Percentiles rank a stretch among this genome's conserved stretches.
These are phyloP conservation scores for Cyaniris semiargus DNA, from an alignment of 2,888 invertebrate genomes.

Conservation along the genomic window DNA sequence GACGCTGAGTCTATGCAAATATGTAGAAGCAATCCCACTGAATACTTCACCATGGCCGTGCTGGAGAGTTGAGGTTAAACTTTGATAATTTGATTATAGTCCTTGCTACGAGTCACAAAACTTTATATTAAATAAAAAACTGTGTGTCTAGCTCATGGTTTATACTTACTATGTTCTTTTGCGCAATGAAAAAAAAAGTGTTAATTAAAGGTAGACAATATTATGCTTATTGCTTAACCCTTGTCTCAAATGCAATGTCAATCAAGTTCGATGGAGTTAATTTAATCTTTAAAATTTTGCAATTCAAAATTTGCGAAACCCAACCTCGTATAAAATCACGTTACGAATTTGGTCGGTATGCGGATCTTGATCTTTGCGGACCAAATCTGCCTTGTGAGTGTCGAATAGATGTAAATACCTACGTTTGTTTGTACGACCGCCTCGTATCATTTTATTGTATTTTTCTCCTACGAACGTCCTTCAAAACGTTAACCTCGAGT, in stretches of 20 bases:
- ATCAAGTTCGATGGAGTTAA: not conserved
- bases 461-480: not conserved
- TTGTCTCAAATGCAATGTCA: not conserved
- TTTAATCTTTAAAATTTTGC: not conserved
- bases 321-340: not conserved
- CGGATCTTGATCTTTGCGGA: slow-evolving; percentile 11
- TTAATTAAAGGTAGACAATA: too few species aligned
- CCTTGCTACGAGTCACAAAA: too few species aligned
- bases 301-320: not conserved
- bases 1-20: slow-evolving; percentile 1
- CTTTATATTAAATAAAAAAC: too few species aligned
- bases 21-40: not conserved
- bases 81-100: not conserved
- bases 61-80: not conserved
- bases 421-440: not conserved
- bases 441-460: not conserved
- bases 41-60: slow-evolving; percentile 3
- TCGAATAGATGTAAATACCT: slow-evolving; percentile 19
- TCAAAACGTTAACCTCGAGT: not conserved
- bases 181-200: too few species aligned
- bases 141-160: too few species aligned
- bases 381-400: slow-evolving; percentile 32
- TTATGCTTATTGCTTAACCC: not conserved
- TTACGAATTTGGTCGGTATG: slow-evolving; percentile 17
- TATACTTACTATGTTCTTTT: too few species aligned